phyloP scores from a whole-genome alignment of 2,797 vertebrate species.

The Aratinga solstitialis region DNA sequence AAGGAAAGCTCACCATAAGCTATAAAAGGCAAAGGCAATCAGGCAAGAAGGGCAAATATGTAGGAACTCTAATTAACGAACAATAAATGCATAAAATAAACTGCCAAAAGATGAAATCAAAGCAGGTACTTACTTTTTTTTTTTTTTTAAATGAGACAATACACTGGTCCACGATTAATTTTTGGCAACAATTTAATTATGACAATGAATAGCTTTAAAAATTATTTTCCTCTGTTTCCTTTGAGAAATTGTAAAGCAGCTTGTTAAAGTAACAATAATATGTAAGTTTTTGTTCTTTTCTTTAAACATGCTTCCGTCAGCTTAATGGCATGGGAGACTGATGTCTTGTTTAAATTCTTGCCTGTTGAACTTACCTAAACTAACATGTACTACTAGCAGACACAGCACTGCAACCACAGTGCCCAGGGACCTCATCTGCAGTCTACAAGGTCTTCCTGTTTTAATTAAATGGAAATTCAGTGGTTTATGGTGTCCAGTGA shows the following conservation, averaged over 20 bases:
- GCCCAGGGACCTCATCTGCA: not conserved
- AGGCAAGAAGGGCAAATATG: constrained; percentile 65
- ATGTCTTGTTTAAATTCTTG: not conserved
- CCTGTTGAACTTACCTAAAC: not conserved
- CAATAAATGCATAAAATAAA: constrained; percentile 64
- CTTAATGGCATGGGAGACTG: not conserved
- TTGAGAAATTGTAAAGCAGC: not conserved
- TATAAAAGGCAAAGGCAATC: constrained; percentile 68
- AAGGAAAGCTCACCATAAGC: constrained; percentile 10
- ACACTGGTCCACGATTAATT: constrained; percentile 1
- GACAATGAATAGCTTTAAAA: not conserved
- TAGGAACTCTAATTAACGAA: constrained; percentile 55
- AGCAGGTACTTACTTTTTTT: not conserved
- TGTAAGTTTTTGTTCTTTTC: not conserved
- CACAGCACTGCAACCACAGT: not conserved
- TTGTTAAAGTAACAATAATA: not conserved
- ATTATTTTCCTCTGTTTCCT: not conserved
- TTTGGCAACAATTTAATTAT: constrained; percentile 46
- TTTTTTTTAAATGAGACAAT: constrained; percentile 29
- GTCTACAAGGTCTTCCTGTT: not conserved
- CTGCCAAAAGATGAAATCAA: constrained; percentile 47
- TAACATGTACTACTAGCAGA: not conserved
- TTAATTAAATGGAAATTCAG: not conserved
- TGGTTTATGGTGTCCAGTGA: not conserved
- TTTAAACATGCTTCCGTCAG: not conserved